Conservation (phyloP, 1,140 invertebrate species). For the Drosophila repletoides region DNA sequence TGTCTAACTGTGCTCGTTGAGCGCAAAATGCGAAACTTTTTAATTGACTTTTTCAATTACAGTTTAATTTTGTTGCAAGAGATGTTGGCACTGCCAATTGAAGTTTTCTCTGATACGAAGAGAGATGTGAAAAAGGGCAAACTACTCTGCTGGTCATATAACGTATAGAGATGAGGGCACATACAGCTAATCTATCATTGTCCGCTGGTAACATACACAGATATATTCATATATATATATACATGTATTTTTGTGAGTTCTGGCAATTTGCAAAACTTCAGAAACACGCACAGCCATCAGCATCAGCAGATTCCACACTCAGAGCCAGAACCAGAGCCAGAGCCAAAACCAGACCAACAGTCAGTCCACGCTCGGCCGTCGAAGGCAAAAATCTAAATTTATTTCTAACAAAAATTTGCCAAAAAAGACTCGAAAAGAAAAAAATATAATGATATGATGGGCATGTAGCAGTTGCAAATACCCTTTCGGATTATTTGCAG, state of each 20-base stretch:
- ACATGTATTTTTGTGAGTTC: conserved; percentile 17
- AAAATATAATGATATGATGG: no score
- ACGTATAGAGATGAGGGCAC: neutral
- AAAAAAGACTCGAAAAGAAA: no score
- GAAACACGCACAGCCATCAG: conserved; percentile 62
- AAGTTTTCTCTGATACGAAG: conserved; percentile 46
- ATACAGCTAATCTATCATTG: conserved; percentile 70
- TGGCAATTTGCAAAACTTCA: conserved; percentile 78
- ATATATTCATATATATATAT: conserved; percentile 9
- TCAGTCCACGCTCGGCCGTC: conserved; percentile 12
- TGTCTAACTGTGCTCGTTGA: conserved; percentile 46
- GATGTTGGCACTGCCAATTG: conserved; percentile 71
- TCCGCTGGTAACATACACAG: conserved; percentile 35
- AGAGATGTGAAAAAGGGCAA: neutral
- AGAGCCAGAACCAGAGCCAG: no score
- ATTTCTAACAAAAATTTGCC: conserved; percentile 58
- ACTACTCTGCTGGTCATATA: no score
- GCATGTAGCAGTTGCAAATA: no score
- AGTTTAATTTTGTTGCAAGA: conserved; percentile 78
- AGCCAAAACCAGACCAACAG: conserved; percentile 17
- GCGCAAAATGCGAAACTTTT: conserved; percentile 73
- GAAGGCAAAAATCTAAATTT: conserved; percentile 62
- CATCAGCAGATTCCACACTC: conserved; percentile 30
- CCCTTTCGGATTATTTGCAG: no score
- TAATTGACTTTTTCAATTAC: conserved; percentile 81